Conservation (phyloP, 1,140 invertebrate genomes). For the Drosophila biarmipes region DNA sequence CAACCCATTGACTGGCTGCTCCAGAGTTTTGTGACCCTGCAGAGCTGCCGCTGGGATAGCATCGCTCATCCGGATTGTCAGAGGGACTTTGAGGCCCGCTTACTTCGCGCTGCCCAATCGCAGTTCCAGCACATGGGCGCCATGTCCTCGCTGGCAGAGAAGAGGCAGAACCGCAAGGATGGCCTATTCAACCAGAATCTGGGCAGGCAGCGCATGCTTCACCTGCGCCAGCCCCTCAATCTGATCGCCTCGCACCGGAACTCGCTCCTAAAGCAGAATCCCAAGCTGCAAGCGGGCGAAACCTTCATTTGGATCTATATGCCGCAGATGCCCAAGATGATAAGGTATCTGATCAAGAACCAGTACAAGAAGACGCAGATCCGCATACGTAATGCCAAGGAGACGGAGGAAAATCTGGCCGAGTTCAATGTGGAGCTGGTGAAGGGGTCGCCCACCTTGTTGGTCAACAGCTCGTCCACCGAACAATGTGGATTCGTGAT, state of each 20-base stretch:
- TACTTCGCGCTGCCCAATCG: constrained; percentile 15
- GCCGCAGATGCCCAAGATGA: constrained; percentile 28
- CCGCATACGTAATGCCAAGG: constrained; percentile 9
- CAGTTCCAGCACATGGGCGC: constrained; percentile 45
- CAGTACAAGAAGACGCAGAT: constrained; percentile 18
- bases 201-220: constrained; percentile 16
- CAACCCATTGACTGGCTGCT: constrained; percentile 58
- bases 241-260: constrained; percentile 22
- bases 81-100: background rate
- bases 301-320: constrained; percentile 60
- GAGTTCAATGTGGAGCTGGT: constrained; percentile 29
- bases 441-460: background rate
- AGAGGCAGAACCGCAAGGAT: constrained; percentile 19
- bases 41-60: constrained; percentile 47
- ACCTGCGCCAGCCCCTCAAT: constrained; percentile 41
- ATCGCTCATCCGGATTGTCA: constrained; percentile 12
- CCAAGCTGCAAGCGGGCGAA: constrained; percentile 11
- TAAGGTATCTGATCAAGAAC: constrained; percentile 4
- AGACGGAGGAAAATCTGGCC: background rate
- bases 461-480: background rate
- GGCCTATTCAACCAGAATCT: background rate
- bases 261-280: background rate
- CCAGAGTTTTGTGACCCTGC: constrained; percentile 37
- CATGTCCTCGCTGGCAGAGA: constrained; percentile 21
- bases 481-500: constrained; percentile 37